phyloP scores from a whole-genome alignment of 2,888 invertebrate species.

The Kryphioiulus occultus region DNA sequence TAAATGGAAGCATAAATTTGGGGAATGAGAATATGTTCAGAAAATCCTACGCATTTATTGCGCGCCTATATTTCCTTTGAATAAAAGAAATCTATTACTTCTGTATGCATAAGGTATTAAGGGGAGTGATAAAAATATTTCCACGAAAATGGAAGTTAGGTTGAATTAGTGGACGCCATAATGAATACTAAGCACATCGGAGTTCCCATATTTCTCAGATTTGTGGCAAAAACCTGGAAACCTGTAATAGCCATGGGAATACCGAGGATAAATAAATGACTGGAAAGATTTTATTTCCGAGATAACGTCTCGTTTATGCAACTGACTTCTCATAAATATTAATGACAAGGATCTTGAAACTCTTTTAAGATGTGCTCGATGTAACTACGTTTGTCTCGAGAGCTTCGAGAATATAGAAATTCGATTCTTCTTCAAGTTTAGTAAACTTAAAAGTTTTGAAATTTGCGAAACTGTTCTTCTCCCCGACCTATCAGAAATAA shows the following conservation, averaged over 20 bases:
- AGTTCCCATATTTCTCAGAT: background rate
- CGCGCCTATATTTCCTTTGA: background rate
- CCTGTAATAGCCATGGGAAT: background rate
- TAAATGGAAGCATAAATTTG: background rate
- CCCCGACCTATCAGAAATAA: no score
- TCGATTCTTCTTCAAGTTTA: no score
- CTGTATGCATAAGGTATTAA: background rate
- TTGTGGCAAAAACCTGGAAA: slow-evolving; percentile 17
- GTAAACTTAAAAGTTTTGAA: background rate
- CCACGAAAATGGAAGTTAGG: background rate
- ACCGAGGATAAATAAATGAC: background rate
- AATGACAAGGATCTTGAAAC: background rate
- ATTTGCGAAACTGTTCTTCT: background rate
- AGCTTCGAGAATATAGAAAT: background rate
- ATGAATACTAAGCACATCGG: background rate
- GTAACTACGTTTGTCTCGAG: background rate
- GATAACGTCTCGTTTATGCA: slow-evolving; percentile 16
- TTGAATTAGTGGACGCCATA: background rate
- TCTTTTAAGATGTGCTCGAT: background rate
- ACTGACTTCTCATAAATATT: slow-evolving; percentile 20
- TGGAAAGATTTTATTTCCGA: background rate
- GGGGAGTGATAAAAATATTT: background rate
- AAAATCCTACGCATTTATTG: background rate
- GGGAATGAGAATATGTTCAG: background rate
- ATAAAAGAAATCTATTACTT: background rate